Conservation (phyloP, 2,113 vertebrate genomes). For the Hystrix cristata region DNA sequence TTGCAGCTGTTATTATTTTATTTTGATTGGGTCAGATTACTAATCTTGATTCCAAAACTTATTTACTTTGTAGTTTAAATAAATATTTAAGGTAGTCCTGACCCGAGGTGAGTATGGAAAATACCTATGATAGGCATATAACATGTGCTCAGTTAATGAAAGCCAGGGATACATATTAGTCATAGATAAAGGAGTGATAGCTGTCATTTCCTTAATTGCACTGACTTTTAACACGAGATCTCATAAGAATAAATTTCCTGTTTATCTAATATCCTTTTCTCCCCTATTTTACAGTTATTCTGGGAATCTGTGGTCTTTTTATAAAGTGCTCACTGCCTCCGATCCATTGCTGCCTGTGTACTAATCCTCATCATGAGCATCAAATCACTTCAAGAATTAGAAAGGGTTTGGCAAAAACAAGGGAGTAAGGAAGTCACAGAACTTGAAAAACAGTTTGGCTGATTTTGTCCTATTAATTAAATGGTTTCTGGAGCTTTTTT, state of each 20-base stretch:
- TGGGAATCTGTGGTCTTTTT: not conserved
- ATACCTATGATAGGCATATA: not conserved
- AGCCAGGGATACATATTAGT: not conserved
- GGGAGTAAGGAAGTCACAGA: not conserved
- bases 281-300: not conserved
- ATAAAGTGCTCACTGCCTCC: not conserved
- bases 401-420: not conserved
- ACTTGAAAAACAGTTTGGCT: not conserved
- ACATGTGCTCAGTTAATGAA: not conserved
- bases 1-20: not conserved
- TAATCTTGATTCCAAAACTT: not conserved
- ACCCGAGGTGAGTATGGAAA: not conserved
- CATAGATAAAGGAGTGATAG: not conserved
- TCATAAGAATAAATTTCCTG: not conserved
- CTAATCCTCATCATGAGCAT: not conserved
- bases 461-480: conserved; percentile 12
- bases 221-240: not conserved
- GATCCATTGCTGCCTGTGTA: not conserved
- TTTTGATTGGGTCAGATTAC: conserved; percentile 12
- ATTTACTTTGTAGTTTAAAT: not conserved
- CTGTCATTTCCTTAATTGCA: not conserved
- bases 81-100: not conserved
- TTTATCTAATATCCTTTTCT: not conserved
- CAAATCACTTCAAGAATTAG: not conserved
- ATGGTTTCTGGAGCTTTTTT: not conserved